A percentile compares a stretch with the other conserved stretches of the same genome.
Conservation (phyloP, 2,888 invertebrate genomes). For the Tortrix viridana region DNA sequence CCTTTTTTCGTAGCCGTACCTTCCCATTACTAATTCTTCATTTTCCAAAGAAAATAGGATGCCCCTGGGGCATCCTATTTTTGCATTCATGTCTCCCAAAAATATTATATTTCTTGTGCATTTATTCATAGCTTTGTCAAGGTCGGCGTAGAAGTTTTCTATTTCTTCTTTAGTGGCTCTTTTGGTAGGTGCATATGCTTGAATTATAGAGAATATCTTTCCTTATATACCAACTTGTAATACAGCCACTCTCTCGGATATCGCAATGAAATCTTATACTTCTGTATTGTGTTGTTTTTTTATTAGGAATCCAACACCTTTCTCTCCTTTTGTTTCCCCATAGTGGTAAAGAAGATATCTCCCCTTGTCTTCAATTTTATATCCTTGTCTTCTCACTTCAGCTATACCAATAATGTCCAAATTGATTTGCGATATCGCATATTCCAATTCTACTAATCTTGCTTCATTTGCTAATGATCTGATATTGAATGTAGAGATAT, state of each 20-base stretch:
- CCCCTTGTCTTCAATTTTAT: constrained; percentile 28
- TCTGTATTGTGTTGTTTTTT: constrained; percentile 8
- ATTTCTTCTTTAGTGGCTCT: constrained; percentile 6
- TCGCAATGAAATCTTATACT: constrained; percentile 13
- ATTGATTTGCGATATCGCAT: constrained; percentile 15
- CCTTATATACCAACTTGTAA: constrained; percentile 3
- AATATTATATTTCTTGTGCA: not conserved
- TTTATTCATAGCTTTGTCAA: constrained; percentile 7
- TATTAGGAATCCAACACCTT: constrained; percentile 21
- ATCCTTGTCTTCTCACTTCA: constrained; percentile 20
- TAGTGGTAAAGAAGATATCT: constrained; percentile 16
- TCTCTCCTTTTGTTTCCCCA: constrained; percentile 18
- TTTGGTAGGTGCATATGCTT: constrained; percentile 4
- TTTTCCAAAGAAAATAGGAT: too few relatives aligned
- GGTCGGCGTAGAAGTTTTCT: constrained; percentile 1
- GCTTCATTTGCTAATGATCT: constrained; percentile 19
- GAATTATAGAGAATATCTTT: not conserved
- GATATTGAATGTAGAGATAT: constrained; percentile 18
- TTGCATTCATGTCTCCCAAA: constrained; percentile 17
- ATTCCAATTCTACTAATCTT: constrained; percentile 21
- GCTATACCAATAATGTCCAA: constrained; percentile 22
- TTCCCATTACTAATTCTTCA: constrained; percentile 1
- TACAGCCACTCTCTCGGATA: constrained; percentile 11
- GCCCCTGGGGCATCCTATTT: constrained; percentile 8
- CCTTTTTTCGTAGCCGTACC: constrained; percentile 2